Conservation (phyloP, 2,888 invertebrate genomes). For the Acrobasis repandana region DNA sequence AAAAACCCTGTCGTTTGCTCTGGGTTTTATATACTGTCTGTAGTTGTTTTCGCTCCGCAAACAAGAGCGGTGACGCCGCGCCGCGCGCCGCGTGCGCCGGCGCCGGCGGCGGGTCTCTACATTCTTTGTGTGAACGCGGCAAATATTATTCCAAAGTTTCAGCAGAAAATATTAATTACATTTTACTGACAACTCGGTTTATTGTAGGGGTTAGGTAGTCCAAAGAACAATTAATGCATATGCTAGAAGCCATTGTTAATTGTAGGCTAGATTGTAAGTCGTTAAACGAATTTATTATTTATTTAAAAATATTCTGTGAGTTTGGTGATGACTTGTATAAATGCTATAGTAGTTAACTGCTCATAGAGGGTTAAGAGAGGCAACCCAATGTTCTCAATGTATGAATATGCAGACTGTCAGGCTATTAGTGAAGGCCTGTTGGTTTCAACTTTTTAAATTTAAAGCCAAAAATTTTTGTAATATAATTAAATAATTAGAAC, state of each 20-base stretch:
- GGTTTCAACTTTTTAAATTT: too few species aligned
- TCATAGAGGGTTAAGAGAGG: too few species aligned
- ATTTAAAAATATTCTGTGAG: constrained; percentile 1
- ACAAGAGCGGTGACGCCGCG: background rate
- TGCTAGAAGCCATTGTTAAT: constrained; percentile 9
- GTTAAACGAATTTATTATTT: constrained; percentile 17
- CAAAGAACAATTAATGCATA: constrained; percentile 7
- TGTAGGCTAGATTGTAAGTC: constrained; percentile 8
- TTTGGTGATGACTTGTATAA: background rate
- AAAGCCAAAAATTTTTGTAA: too few species aligned
- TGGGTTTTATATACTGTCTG: constrained; percentile 17
- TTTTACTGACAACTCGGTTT: background rate
- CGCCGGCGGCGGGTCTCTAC: background rate
- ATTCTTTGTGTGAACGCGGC: background rate
- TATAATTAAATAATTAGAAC: too few species aligned
- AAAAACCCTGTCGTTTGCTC: constrained; percentile 14
- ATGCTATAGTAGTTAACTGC: background rate
- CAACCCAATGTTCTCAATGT: too few species aligned
- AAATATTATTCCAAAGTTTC: background rate
- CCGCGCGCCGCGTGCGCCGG: background rate
- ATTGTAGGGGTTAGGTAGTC: background rate
- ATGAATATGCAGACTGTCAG: too few species aligned
- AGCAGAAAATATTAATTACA: background rate
- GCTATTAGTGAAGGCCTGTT: too few species aligned
- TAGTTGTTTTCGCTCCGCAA: constrained; percentile 8